phyloP scores from a whole-genome alignment of 2,113 vertebrate genomes.

The Rhineura floridana region DNA sequence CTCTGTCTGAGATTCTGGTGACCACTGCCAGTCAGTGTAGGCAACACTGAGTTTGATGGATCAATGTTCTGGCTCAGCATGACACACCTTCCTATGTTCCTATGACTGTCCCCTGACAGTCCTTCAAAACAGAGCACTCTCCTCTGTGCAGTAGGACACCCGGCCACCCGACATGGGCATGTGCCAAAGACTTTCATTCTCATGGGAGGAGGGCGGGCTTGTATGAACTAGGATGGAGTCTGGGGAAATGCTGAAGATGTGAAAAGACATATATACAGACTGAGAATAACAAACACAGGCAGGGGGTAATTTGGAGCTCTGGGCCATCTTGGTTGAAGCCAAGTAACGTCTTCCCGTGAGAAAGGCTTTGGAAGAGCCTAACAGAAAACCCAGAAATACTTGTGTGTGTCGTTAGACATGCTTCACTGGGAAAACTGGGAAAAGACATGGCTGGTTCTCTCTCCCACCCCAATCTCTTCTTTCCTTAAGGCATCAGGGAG shows the following conservation, averaged over 20 bases:
- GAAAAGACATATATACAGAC: slow-evolving; percentile 37
- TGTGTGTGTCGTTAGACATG: slow-evolving; percentile 7
- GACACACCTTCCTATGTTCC: no score
- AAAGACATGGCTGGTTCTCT: slow-evolving; percentile 6
- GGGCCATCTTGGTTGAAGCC: not conserved
- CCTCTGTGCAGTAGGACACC: no score
- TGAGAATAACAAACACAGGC: slow-evolving; percentile 19
- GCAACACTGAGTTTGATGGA: no score
- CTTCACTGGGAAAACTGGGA: not conserved
- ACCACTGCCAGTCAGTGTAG: no score
- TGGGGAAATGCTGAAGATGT: not conserved
- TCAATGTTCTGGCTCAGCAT: no score
- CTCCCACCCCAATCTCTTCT: slow-evolving; percentile 21
- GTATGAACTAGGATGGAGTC: not conserved
- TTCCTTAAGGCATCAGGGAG: not conserved
- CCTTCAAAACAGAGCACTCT: no score
- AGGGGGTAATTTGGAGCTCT: slow-evolving; percentile 18
- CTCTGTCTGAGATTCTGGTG: no score
- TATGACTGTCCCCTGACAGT: no score
- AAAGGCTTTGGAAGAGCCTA: slow-evolving; percentile 49
- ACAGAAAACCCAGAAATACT: slow-evolving; percentile 30
- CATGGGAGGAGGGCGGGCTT: not conserved
- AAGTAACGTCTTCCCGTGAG: slow-evolving; percentile 62
- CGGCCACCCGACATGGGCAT: rapidly evolving
- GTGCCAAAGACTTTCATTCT: slow-evolving; percentile 12